Evolutionary conservation across 1,140 invertebrate genomes (phyloP), one percentile per base, ranked within the genome.

Genomic region (Ceratina japonica): DNA sequence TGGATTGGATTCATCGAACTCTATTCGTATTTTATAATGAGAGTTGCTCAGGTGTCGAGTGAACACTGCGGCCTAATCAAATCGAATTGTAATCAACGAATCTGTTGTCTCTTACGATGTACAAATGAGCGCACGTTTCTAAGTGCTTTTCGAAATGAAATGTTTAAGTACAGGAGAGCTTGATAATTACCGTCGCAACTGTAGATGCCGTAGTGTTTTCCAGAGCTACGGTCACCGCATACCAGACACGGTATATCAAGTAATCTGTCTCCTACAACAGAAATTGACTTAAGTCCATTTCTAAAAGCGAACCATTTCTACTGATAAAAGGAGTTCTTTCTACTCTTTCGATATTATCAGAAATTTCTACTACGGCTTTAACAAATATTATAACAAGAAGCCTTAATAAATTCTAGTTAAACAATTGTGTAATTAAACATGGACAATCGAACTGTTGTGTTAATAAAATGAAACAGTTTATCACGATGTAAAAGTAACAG

Each of bases 181-280:
- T 69, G 81, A 69, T 86, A 78, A 80, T 95, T 94, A 98, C 98
- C 97, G 94, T 99, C 98, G 92, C 98, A 99, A 89, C 97, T 98
- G 93, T 98, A 98, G 88, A 98, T 98, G 73, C 98, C 98, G 93
- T 99, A 99, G 92, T 99, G 98, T 94, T 99, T 98, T 80, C 98
- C 98, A 22, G 97, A 98, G 91, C 97, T 98, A 87, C 98, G 94
- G 93, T 99, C 98, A 58, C 98, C 98, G 89, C 98, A 99, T 76
- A 99, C 98, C 92, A 98, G 97, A 93, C 98, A 99, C 0, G 97
- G 97, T 89, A 99, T 98, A 92, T 99, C 98, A 81, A 99, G 94
- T 62, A 99, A 94, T 87, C 98, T 94, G 92, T 98, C 97, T 88
- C 97, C 98, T 97, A 92, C 82, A 94, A 93, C 82, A 89, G 86